Evolutionary conservation across 1,140 invertebrate genomes (phyloP), one percentile per base, ranked within the genome.

Genomic region (Drosophila quadrilineata): DNA sequence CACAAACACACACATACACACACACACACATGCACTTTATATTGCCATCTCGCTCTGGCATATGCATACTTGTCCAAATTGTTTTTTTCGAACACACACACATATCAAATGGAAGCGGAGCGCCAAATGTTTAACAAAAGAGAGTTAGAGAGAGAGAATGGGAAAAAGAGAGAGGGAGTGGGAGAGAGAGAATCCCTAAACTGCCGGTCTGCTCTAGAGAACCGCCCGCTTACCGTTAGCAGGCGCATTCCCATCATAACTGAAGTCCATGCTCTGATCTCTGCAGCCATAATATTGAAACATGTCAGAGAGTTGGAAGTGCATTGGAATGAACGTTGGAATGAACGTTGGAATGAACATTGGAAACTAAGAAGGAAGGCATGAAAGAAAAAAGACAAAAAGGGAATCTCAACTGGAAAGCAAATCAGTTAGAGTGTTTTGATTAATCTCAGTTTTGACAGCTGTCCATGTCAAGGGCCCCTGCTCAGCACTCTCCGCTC

Each of bases 371-470:
- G 19, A 33, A 16, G 16, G 6, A n/a, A 8, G 9, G 53, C 35
- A n/a, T n/a, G n/a, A n/a, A n/a, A n/a, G n/a, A n/a, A n/a, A n/a
- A n/a, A n/a, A n/a, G n/a, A n/a, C n/a, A n/a, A n/a, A n/a, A n/a
- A n/a, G n/a, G n/a, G n/a, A 60, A 36, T 38, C 56, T 8, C 70
- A 56, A 67, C n/a, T n/a, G n/a, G 17, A 58, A 46, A 41, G 45
- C 60, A 53, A 52, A 62, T 84, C 75, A 56, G 57, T 59, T 80
- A 69, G 56, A 84, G 79, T 84, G 79, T 84, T 84, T 77, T 84
- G 79, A 84, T 84, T 84, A 85, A 84, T 84, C 74, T 50, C 79
- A 71, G 66, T 84, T 84, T 79, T 84, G 79, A 84, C 79, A 84
- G 79, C 79, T 85, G 79, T 56, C 66, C 76, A 64, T 33, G 36